Conservation (phyloP, 1,140 invertebrate species). For the Zaprionus inermis region DNA sequence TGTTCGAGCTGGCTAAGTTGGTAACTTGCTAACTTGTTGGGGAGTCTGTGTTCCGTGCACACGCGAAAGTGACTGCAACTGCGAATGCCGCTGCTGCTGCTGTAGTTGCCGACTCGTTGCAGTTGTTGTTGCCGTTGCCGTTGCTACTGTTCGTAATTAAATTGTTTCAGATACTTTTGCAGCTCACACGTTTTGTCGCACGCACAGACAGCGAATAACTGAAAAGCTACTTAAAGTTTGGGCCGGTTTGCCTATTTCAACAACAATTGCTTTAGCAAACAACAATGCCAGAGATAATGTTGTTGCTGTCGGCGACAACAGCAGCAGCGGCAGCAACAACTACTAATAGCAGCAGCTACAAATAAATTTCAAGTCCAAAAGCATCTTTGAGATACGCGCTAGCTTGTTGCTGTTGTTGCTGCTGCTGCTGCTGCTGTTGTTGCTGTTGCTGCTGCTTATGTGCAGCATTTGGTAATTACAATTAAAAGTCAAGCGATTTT, state of each 20-base stretch:
- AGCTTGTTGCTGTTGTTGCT: conserved; percentile 47
- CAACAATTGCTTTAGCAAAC: conserved; percentile 63
- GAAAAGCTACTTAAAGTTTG: conserved; percentile 73
- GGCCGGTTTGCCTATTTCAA: conserved; percentile 74
- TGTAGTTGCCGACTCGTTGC: conserved; percentile 6
- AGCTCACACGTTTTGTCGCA: conserved; percentile 74
- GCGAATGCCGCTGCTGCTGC: not conserved
- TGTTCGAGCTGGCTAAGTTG: not conserved
- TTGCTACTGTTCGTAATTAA: conserved; percentile 23
- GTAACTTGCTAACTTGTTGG: conserved; percentile 15
- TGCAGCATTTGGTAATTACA: conserved; percentile 72
- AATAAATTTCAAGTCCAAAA: conserved; percentile 74
- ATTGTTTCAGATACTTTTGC: conserved; percentile 36
- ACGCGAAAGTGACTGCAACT: conserved; percentile 6
- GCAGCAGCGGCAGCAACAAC: conserved; percentile 25
- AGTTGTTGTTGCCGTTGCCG: not conserved
- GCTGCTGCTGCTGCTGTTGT: conserved; percentile 34
- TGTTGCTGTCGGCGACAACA: conserved; percentile 49
- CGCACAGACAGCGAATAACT: conserved; percentile 77
- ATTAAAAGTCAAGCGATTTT: conserved; percentile 77
- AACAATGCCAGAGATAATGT: conserved; percentile 63
- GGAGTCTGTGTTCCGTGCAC: not conserved
- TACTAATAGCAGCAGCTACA: conserved; percentile 47
- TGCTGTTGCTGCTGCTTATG: conserved; percentile 51
- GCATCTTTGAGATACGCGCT: conserved; percentile 68